Percentiles rank a stretch among this genome's conserved stretches.
Conservation (phyloP, 2,888 invertebrate species). For the Thecophora atra region DNA sequence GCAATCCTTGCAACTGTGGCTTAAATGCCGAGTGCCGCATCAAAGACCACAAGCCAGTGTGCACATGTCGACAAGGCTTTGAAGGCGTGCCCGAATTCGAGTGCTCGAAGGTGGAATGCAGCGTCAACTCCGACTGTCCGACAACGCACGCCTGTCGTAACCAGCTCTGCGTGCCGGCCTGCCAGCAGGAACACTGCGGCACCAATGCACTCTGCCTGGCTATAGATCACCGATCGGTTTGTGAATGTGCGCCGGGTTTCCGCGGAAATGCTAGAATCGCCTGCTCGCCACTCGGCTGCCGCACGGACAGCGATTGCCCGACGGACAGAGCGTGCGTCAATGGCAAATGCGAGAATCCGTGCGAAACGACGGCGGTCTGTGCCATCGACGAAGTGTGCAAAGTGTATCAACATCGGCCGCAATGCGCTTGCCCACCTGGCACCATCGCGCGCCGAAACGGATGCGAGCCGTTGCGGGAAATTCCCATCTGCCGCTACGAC, state of each 20-base stretch:
- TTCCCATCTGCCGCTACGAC: slow-evolving; percentile 77
- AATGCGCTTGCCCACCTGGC: slow-evolving; percentile 85
- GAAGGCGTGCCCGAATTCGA: slow-evolving; percentile 86
- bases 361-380: slow-evolving; percentile 75
- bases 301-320: slow-evolving; percentile 83
- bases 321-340: slow-evolving; percentile 83
- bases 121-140: slow-evolving; percentile 80
- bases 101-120: slow-evolving; percentile 80
- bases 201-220: slow-evolving; percentile 82
- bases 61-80: slow-evolving; percentile 84
- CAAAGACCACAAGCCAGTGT: slow-evolving; percentile 85
- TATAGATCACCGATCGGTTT: slow-evolving; percentile 81
- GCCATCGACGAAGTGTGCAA: slow-evolving; percentile 78
- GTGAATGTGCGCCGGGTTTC: slow-evolving; percentile 83
- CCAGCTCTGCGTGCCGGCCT: slow-evolving; percentile 83
- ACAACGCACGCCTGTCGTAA: slow-evolving; percentile 86
- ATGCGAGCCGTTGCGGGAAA: slow-evolving; percentile 70
- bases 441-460: slow-evolving; percentile 72
- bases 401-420: slow-evolving; percentile 78
- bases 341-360: slow-evolving; percentile 81
- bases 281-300: slow-evolving; percentile 84
- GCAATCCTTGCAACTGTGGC: slow-evolving; percentile 86
- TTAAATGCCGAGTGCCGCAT: slow-evolving; percentile 85
- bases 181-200: slow-evolving; percentile 80
- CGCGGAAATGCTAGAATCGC: slow-evolving; percentile 82